Evolutionary conservation across 2,113 vertebrate species (phyloP).

Genomic region (Glareola pratincola): DNA sequence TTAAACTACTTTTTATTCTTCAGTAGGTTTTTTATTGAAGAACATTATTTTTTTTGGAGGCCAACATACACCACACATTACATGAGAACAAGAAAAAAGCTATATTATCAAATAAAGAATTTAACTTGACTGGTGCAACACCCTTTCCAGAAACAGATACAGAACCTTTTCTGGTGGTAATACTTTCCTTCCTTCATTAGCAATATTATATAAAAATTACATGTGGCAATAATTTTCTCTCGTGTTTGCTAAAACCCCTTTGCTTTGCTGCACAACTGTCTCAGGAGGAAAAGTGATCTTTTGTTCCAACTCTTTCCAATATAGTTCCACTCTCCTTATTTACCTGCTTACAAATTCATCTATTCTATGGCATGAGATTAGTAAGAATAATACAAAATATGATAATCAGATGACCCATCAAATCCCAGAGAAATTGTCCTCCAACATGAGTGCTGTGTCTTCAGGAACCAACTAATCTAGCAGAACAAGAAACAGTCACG

Average conservation of each 20-base stretch:
- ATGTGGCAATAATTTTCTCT: neutral
- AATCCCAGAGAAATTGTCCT: neutral
- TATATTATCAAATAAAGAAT: neutral
- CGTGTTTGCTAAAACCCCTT: neutral
- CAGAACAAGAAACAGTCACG: conserved; percentile 19
- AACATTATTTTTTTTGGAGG: neutral
- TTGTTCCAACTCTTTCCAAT: neutral
- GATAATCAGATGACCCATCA: conserved; percentile 39
- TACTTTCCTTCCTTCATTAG: neutral
- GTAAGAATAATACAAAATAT: conserved; percentile 9
- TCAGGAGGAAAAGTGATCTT: neutral
- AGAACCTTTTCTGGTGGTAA: neutral
- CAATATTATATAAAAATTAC: neutral
- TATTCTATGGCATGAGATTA: neutral
- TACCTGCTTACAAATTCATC: neutral
- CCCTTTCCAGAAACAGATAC: neutral
- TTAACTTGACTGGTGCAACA: neutral
- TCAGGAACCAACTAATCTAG: neutral
- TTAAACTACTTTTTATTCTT: neutral
- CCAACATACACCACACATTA: neutral
- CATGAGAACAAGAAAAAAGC: neutral
- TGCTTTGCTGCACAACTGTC: neutral
- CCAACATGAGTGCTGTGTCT: neutral
- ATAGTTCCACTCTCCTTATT: neutral
- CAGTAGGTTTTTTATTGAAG: fast-evolving